Base-by-base conservation (phyloP, 2,888 invertebrate genomes). In the Drosophila ustulata region DNA sequence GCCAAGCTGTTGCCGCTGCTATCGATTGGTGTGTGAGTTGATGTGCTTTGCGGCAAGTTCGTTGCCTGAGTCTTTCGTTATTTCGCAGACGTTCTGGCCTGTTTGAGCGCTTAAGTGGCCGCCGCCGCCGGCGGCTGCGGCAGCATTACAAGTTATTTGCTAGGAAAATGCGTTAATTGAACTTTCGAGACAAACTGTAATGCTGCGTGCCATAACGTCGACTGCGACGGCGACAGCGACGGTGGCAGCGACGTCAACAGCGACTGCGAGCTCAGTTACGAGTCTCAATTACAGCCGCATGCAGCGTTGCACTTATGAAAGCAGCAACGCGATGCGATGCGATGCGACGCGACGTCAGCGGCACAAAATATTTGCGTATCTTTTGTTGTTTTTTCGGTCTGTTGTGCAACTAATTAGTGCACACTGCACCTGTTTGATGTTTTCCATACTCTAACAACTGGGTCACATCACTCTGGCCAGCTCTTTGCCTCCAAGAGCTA, bases 401-500 rank as follows among this genome's bases (percentile, higher is more conserved):
- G 86, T 89, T 87, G 90, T 87, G 86, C 90, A 86, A 86, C 87
- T 89, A 87, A 89, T 87, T 87, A 89, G 89, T 87, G 89, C 90
- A 78, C 81, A 80, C 51, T 78, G 85, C 84, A 86, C 75, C 84
- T 83, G 78, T 64, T 74, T 58, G 11, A 30, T 58, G 34, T 32
- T 55, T 45, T 13, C n/a, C 25, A 45, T 64, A 78, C 79, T 7
- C 79, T 74, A 9, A n/a, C 18, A 8, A 2, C 0, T 0, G 25
- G 23, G 23, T 2, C 11, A 8, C 4, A 9, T 6, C 1, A 0
- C 2, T 8, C 13, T 23, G 2, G 0, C 23, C 9, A 4, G 26
- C 34, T 9, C 5, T 26, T 26, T 46, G 45, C 34, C 9, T 34
- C 2, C 1, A 5, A 30, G 2, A 30, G 28, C 39, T 1, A 0